phyloP scores from a whole-genome alignment of 2,113 vertebrate genomes.

The Onychostoma macrolepis region DNA sequence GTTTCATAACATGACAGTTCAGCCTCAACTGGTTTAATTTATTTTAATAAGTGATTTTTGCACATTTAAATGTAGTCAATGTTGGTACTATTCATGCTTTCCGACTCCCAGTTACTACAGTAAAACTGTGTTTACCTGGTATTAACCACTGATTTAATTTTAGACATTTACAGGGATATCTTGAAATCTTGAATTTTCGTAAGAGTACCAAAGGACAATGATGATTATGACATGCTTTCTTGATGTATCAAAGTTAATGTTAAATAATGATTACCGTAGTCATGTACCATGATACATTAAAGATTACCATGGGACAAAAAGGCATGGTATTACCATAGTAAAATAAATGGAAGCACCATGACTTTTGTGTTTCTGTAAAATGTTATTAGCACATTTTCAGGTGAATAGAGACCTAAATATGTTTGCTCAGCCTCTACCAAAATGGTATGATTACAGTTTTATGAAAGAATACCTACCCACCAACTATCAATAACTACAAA shows the following conservation, averaged over 20 bases:
- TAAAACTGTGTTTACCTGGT: neutral
- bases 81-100: neutral
- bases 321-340: neutral
- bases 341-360: neutral
- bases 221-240: neutral
- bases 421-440: neutral
- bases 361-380: neutral
- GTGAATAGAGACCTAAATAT: neutral
- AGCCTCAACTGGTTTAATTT: neutral
- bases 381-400: neutral
- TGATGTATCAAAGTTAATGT: neutral
- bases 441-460: neutral
- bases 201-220: neutral
- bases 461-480: neutral
- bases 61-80: neutral
- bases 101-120: neutral
- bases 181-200: neutral
- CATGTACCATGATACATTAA: neutral
- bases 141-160: neutral
- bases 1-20: neutral
- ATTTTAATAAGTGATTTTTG: neutral
- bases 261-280: neutral
- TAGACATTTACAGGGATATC: too few species aligned
- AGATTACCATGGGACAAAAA: neutral
- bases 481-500: neutral